These are phyloP conservation scores for Astatoreochromis straeleni DNA, from an alignment of 2,113 vertebrate species.

Conservation along the genomic window DNA sequence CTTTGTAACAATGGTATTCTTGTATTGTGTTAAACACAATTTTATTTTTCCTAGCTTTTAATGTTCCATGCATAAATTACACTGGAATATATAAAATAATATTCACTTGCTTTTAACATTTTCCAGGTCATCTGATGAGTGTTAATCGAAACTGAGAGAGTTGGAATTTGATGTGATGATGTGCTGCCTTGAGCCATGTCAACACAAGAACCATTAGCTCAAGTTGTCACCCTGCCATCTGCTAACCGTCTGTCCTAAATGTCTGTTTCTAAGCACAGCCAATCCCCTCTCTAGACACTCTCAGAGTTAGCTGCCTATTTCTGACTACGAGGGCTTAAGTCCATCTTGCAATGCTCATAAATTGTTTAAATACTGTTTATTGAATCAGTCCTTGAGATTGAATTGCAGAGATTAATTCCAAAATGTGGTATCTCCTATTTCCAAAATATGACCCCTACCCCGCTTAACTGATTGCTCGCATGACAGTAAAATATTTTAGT, in stretches of 20 bases:
- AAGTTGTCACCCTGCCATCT: constrained; percentile 53
- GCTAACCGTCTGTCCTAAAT: constrained; percentile 29
- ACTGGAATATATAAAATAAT: neutral
- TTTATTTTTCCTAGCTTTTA: neutral
- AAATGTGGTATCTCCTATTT: constrained; percentile 21
- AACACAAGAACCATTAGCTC: constrained; percentile 38
- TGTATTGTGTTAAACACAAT: neutral
- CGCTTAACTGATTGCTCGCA: constrained; percentile 6
- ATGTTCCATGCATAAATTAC: neutral
- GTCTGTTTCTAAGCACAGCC: constrained; percentile 14
- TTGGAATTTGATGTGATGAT: constrained; percentile 22
- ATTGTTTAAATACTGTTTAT: constrained; percentile 22
- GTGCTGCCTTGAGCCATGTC: constrained; percentile 38
- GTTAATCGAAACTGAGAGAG: neutral
- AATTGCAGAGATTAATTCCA: constrained; percentile 38
- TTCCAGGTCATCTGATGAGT: neutral
- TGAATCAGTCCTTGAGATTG: constrained; percentile 21
- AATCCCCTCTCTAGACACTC: neutral
- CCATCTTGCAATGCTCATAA: constrained; percentile 1
- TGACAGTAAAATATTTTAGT: neutral
- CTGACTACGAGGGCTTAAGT: constrained; percentile 8
- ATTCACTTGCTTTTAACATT: neutral
- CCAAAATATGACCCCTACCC: constrained; percentile 10
- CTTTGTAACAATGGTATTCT: neutral
- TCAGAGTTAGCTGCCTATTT: neutral